phyloP scores from a whole-genome alignment of 2,888 invertebrate genomes.

The Cancer borealis region DNA sequence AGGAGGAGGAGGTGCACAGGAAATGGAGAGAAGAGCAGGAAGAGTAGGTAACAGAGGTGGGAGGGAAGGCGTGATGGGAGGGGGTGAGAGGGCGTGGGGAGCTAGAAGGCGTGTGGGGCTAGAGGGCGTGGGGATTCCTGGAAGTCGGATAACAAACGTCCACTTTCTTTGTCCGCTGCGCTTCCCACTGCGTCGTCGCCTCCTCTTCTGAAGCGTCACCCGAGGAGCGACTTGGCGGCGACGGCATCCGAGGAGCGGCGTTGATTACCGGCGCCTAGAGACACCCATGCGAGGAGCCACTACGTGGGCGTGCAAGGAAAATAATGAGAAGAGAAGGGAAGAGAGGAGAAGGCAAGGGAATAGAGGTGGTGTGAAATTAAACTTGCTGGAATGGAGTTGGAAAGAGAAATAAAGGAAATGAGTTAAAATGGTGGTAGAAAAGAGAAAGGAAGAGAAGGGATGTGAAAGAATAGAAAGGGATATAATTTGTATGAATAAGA shows the following conservation, averaged over 20 bases:
- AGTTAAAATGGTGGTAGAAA: too few relatives aligned
- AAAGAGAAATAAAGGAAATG: not conserved
- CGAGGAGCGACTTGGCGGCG: not conserved
- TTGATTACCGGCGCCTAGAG: not conserved
- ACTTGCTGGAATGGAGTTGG: not conserved
- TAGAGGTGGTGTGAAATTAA: not conserved
- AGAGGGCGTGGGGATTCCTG: not conserved
- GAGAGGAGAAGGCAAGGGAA: not conserved
- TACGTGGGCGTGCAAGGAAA: not conserved
- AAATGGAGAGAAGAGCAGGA: too few relatives aligned
- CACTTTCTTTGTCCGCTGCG: not conserved
- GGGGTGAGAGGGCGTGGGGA: not conserved
- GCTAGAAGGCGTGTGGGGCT: not conserved
- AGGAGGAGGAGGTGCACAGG: constrained; percentile 4
- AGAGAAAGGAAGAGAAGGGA: not conserved
- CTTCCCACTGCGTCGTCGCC: not conserved
- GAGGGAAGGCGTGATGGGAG: not conserved
- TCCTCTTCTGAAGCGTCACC: not conserved
- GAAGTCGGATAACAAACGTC: constrained; percentile 7
- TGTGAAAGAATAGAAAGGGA: not conserved
- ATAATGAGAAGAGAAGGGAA: not conserved
- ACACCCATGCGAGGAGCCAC: not conserved
- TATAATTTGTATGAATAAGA: not conserved
- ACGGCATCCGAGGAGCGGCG: not conserved
- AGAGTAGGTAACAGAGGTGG: not conserved